Evolutionary conservation across 2,797 vertebrate genomes (phyloP), one percentile per base, ranked within the genome.

Genomic region (Apogon talboti): DNA sequence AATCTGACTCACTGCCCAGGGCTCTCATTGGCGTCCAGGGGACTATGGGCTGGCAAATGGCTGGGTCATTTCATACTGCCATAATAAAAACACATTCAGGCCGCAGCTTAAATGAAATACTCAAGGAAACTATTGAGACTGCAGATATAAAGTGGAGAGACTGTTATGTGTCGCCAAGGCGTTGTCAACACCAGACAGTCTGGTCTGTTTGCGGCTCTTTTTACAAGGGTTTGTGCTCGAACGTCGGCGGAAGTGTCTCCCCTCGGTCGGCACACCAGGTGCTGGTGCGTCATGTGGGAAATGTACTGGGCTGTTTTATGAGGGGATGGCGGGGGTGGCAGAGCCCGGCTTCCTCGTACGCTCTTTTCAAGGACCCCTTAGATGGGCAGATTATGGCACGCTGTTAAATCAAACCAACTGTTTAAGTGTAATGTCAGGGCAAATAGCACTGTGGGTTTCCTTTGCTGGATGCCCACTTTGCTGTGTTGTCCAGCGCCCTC

Each of bases 131-230:
- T 59, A 74, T 43, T 67, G 76, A 77, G 80, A 71, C 37, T 46
- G 66, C 50, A 56, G 69, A 49, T 63, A 63, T 38, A 81, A 75
- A 76, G 74, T 47, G 55, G 68, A 66, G 48, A 48, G 67, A 61
- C 70, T 61, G 56, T 71, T 55, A 46, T 46, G 48, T 42, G 81
- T 78, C 70, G 62, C 89, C 88, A 89, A 87, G 86, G 81, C 61
- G 71, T 87, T 87, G 85, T 90, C 89, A 83, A 77, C 86, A 85
- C 83, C 67, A 89, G 79, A 86, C 89, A 68, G 85, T 86, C 79
- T 81, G 69, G 60, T 81, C 78, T 74, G 76, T 81, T 90, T 90
- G 83, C 6, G 76, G 78, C 53, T 79, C 62, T 59, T 85, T 91
- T 89, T 79, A 89, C 63, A 59, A 86, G 84, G 12, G 38, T 81